These are phyloP conservation scores for Agrotis clavis DNA, from an alignment of 2,888 invertebrate genomes.

Conservation along the genomic window DNA sequence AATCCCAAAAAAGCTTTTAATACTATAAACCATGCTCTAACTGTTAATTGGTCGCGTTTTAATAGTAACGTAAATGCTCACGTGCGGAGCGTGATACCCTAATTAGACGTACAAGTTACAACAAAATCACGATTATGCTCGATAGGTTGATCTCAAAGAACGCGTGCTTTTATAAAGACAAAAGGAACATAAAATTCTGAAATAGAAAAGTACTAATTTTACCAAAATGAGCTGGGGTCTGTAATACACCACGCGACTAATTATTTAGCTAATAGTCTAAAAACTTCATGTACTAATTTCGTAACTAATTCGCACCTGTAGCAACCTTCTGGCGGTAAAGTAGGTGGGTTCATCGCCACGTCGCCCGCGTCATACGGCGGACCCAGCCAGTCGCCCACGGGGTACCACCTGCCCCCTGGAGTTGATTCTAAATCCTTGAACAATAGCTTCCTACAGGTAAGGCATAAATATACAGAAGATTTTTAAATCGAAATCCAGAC, in stretches of 20 bases:
- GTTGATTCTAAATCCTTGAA: conserved; percentile 92
- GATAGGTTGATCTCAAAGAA: too few species aligned
- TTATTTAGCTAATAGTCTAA: not conserved
- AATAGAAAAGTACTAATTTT: too few species aligned
- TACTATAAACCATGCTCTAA: not conserved
- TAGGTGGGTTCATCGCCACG: conserved; percentile 83
- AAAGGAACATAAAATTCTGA: too few species aligned
- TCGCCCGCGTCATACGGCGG: conserved; percentile 75
- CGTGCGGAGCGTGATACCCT: too few species aligned
- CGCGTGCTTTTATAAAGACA: too few species aligned
- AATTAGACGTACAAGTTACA: too few species aligned
- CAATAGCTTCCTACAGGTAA: conserved; percentile 91
- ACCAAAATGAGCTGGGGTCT: too few species aligned
- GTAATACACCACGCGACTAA: too few species aligned
- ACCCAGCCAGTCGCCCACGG: conserved; percentile 87
- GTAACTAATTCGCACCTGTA: conserved; percentile 60
- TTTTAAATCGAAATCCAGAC: not conserved
- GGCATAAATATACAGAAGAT: not conserved
- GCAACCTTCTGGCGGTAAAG: conserved; percentile 87
- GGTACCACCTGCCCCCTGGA: conserved; percentile 93
- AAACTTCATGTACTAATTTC: conserved; percentile 24
- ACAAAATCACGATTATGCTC: too few species aligned
- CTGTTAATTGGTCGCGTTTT: too few species aligned
- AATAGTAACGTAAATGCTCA: too few species aligned
- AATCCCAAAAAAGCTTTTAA: not conserved